These are phyloP conservation scores for Clarias macrocephalus DNA, from an alignment of 2,113 vertebrate genomes.

Conservation along the genomic window DNA sequence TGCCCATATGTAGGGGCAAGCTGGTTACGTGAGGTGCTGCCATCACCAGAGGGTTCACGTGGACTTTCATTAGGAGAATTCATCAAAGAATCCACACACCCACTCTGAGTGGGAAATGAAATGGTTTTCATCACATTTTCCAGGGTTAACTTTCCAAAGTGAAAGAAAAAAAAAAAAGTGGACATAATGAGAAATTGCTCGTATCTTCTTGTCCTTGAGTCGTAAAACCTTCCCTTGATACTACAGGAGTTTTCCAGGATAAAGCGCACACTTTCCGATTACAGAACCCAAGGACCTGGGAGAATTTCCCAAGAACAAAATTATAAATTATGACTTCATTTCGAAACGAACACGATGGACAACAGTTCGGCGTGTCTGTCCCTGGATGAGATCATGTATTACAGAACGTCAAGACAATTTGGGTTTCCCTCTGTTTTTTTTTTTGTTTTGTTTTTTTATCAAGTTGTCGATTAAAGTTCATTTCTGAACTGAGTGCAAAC, in stretches of 20 bases:
- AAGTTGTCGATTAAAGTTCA: background rate
- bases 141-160: background rate
- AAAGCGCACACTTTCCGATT: background rate
- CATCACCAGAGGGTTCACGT: conserved; percentile 23
- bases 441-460: too few species aligned
- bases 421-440: background rate
- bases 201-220: background rate
- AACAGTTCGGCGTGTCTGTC: background rate
- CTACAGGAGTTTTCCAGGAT: background rate
- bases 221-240: background rate
- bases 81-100: background rate
- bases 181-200: too few species aligned
- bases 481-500: too few species aligned
- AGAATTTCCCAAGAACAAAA: background rate
- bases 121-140: background rate
- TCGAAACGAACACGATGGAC: background rate
- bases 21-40: conserved; percentile 27
- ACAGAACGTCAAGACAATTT: background rate
- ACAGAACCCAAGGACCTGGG: background rate
- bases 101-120: conserved; percentile 18
- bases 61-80: background rate
- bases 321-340: background rate
- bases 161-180: background rate
- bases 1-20: conserved; percentile 39
- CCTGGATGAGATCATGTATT: background rate